These are phyloP conservation scores for Otolemur garnettii DNA, from an alignment of 2,113 vertebrate species.

Conservation along the genomic window DNA sequence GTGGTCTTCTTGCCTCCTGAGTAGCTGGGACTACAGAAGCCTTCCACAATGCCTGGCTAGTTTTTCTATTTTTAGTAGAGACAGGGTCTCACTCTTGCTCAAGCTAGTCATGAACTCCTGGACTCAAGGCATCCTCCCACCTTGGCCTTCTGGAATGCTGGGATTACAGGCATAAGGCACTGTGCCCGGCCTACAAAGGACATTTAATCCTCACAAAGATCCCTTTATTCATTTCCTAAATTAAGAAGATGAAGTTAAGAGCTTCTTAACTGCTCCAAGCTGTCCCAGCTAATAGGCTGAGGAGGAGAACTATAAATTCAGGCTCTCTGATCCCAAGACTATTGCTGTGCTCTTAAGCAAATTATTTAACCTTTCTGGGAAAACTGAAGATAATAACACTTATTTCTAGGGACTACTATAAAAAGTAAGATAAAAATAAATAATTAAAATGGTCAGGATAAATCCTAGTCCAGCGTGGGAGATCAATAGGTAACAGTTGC, in stretches of 20 bases:
- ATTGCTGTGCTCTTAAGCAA: background rate
- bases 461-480: background rate
- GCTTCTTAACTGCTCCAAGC: background rate
- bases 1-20: too few relatives aligned
- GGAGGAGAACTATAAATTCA: background rate
- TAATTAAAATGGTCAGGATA: background rate
- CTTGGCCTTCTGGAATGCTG: too few relatives aligned
- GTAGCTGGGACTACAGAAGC: too few relatives aligned
- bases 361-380: background rate
- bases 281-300: background rate
- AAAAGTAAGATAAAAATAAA: background rate
- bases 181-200: background rate
- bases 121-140: too few relatives aligned
- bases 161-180: too few relatives aligned
- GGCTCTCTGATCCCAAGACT: background rate
- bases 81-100: too few relatives aligned
- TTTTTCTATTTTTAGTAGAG: too few relatives aligned
- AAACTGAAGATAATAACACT: background rate
- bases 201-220: background rate
- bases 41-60: too few relatives aligned
- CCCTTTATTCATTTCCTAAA: background rate
- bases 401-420: background rate
- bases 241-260: background rate
- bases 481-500: background rate
- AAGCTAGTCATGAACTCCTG: too few relatives aligned